These are phyloP conservation scores for Argentina silus DNA, from an alignment of 2,797 vertebrate species.

Conservation along the genomic window DNA sequence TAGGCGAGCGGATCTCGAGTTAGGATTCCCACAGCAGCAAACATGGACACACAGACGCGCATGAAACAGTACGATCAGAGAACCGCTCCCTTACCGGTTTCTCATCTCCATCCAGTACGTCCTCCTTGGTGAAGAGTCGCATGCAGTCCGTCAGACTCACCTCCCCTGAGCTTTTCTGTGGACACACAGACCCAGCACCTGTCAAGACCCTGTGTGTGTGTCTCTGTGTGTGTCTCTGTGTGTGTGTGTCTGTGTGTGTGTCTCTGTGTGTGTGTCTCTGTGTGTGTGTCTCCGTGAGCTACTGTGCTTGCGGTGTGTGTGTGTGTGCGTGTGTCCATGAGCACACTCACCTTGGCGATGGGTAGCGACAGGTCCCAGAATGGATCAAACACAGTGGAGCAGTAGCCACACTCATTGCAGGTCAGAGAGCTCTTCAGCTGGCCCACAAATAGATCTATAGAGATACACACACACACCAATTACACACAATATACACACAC, in stretches of 20 bases:
- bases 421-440: conserved; percentile 95
- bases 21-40: too few species aligned
- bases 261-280: neutral
- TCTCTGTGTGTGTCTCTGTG: neutral
- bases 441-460: conserved; percentile 92
- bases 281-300: neutral
- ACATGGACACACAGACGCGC: neutral
- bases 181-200: conserved; percentile 8
- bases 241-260: conserved; percentile 2
- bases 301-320: neutral
- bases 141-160: conserved; percentile 92
- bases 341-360: conserved; percentile 84
- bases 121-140: conserved; percentile 93
- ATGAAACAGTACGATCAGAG: too few species aligned
- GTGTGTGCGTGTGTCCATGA: conserved; percentile 33
- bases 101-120: conserved; percentile 92
- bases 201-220: neutral
- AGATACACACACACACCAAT: conserved; percentile 10
- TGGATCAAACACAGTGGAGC: conserved; percentile 93
- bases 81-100: conserved; percentile 80
- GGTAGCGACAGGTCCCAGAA: conserved; percentile 98
- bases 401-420: conserved; percentile 89
- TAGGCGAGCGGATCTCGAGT: too few species aligned
- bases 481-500: neutral
- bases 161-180: conserved; percentile 84